Conservation (phyloP, 2,113 vertebrate species). For the Cheilinus undulatus region DNA sequence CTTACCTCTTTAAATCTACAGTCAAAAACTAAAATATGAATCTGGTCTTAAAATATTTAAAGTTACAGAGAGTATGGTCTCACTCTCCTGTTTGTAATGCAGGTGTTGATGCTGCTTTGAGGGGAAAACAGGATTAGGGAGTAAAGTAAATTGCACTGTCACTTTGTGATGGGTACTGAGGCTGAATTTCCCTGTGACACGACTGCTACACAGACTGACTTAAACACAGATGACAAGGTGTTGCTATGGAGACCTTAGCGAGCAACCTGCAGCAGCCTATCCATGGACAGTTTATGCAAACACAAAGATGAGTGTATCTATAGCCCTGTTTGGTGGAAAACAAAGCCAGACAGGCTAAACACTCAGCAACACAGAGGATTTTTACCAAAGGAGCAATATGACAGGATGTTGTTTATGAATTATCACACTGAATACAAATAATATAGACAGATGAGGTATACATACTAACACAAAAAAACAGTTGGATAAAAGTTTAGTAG, state of each 20-base stretch:
- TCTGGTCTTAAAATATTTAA: constrained; percentile 11
- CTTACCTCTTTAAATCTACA: constrained; percentile 2
- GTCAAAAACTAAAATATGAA: constrained; percentile 22
- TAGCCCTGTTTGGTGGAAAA: constrained; percentile 41
- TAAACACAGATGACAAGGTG: constrained; percentile 77
- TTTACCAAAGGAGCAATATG: constrained; percentile 10
- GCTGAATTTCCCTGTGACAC: constrained; percentile 73
- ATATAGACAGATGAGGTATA: neutral
- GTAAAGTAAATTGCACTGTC: constrained; percentile 81
- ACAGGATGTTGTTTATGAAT: constrained; percentile 2
- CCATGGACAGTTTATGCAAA: constrained; percentile 70
- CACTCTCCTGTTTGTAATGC: constrained; percentile 62
- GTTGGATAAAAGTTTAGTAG: too few species aligned
- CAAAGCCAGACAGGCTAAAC: constrained; percentile 49
- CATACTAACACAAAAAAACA: neutral
- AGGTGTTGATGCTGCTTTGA: constrained; percentile 66
- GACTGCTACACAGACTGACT: constrained; percentile 68
- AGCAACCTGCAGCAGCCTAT: constrained; percentile 65
- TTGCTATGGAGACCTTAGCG: constrained; percentile 81
- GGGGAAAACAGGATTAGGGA: constrained; percentile 68
- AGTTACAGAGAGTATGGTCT: constrained; percentile 29
- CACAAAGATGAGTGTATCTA: constrained; percentile 55
- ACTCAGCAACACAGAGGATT: neutral
- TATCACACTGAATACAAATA: neutral
- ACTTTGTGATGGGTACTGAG: constrained; percentile 75